Base-by-base conservation (phyloP, 2,888 invertebrate species). In the Atrina japonica region DNA sequence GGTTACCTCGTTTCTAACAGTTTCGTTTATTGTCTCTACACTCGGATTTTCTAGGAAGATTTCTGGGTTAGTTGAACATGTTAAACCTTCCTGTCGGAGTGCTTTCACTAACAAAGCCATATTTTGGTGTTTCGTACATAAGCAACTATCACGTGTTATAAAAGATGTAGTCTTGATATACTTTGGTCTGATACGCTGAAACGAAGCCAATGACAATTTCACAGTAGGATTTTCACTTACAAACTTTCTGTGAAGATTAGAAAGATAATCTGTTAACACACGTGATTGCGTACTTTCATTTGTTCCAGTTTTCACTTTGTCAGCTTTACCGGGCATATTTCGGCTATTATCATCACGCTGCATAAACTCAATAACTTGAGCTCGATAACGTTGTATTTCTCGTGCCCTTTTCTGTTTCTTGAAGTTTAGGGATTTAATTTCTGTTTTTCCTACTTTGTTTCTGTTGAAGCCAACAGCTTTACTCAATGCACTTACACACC, bases 81-180 rank as follows among this genome's bases (percentile, higher is more conserved):
- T 11, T n/a, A 59, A 21, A 18, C 21, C 40, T 9, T 40, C 29
- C 3, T 25, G 30, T 9, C 52, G 18, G 18, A 52, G 1, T 5
- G 21, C 21, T 64, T 64, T 64, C 2, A 64, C 2, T 14, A 52
- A 5, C 16, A 64, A 52, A 3, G 52, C 29, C 65, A 65, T 65
- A n/a, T 53, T 55, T 41, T 65, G 59, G 23, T 59, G 59, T 41
- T 59, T 59, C 35, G 35, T 35, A 35, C 35, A 11, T 11, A 35
- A 7, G 5, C 35, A 11, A 11, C 35, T 25, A 41, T 40, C 16
- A 16, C 45, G 45, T 16, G 40, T 55, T 1, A 55, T 53, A 43
- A 65, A 65, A 9, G 25, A 27, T 23, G 45, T 55, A 3, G 53
- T 35, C 7, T 45, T 23, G 30, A 55, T 55, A 41, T 53, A 3